Conservation (phyloP, 2,888 invertebrate species). For the Caenorhabditis panamensis region DNA sequence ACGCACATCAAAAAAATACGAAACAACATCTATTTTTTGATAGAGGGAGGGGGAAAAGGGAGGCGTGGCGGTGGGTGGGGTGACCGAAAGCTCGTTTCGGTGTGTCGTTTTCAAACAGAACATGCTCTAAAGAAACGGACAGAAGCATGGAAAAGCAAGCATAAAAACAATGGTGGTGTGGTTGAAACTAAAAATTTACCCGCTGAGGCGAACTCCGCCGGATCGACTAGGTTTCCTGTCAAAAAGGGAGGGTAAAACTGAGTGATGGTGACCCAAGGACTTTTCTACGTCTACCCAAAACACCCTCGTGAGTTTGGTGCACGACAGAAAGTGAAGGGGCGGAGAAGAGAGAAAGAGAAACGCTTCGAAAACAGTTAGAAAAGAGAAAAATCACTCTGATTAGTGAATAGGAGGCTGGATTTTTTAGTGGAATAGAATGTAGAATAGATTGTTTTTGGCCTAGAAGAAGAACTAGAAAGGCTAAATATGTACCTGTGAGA, state of each 20-base stretch:
- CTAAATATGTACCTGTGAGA: slow-evolving; percentile 88
- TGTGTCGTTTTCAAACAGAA: neutral
- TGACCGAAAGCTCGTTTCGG: neutral
- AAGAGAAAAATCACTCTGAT: slow-evolving; percentile 23
- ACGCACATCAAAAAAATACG: slow-evolving; percentile 54
- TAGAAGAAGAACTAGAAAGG: neutral
- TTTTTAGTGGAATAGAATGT: slow-evolving; percentile 21
- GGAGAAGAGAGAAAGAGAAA: slow-evolving; percentile 6
- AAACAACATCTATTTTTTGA: slow-evolving; percentile 46
- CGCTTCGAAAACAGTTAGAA: neutral
- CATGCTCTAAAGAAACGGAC: slow-evolving; percentile 22
- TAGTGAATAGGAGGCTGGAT: slow-evolving; percentile 12
- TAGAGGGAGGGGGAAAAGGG: too few species aligned
- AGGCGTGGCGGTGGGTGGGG: neutral
- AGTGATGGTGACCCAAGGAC: neutral
- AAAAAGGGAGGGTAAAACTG: slow-evolving; percentile 22
- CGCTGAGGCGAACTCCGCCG: slow-evolving; percentile 98
- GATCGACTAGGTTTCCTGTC: slow-evolving; percentile 96
- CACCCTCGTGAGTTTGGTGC: slow-evolving; percentile 4
- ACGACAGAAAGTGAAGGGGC: slow-evolving; percentile 19
- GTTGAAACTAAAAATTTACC: slow-evolving; percentile 85
- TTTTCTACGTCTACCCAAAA: slow-evolving; percentile 2
- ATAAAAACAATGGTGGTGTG: too few species aligned
- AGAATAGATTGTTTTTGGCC: too few species aligned
- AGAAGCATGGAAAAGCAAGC: slow-evolving; percentile 28